Conservation (phyloP, 2,888 invertebrate genomes). For the Aphrophora alni region DNA sequence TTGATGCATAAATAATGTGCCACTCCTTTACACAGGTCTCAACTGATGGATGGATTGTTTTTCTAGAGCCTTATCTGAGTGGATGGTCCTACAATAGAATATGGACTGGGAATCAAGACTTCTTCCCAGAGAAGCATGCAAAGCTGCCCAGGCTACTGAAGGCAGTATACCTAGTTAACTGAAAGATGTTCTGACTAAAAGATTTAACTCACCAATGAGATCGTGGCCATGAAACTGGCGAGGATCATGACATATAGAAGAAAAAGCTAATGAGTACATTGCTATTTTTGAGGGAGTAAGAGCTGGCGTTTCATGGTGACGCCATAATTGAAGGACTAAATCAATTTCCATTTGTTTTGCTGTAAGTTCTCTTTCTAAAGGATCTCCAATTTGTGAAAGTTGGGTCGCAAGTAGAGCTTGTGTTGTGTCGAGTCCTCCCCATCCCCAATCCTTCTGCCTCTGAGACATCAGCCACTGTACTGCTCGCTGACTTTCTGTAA, state of each 20-base stretch:
- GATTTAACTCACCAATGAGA: constrained; percentile 71
- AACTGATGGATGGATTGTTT: no score
- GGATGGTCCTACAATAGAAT: no score
- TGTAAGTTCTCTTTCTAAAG: constrained; percentile 75
- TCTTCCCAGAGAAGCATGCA: no score
- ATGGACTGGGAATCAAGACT: no score
- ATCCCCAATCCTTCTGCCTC: constrained; percentile 77
- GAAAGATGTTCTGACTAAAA: no score
- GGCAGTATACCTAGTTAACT: no score
- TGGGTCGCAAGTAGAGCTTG: constrained; percentile 81
- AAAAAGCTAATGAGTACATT: constrained; percentile 78
- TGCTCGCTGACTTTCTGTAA: constrained; percentile 65
- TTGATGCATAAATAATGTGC: no score
- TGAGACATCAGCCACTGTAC: constrained; percentile 76
- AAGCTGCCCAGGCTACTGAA: no score
- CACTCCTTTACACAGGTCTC: no score
- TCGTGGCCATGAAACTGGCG: constrained; percentile 86
- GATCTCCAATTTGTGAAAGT: constrained; percentile 65
- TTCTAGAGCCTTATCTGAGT: no score
- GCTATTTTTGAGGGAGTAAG: constrained; percentile 73
- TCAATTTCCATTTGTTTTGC: constrained; percentile 90
- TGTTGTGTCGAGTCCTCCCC: constrained; percentile 81
- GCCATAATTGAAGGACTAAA: constrained; percentile 80
- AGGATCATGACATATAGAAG: constrained; percentile 83
- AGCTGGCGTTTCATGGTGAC: constrained; percentile 56